These are phyloP conservation scores for Hiodon tergisus DNA, from an alignment of 2,113 vertebrate genomes.

Conservation along the genomic window DNA sequence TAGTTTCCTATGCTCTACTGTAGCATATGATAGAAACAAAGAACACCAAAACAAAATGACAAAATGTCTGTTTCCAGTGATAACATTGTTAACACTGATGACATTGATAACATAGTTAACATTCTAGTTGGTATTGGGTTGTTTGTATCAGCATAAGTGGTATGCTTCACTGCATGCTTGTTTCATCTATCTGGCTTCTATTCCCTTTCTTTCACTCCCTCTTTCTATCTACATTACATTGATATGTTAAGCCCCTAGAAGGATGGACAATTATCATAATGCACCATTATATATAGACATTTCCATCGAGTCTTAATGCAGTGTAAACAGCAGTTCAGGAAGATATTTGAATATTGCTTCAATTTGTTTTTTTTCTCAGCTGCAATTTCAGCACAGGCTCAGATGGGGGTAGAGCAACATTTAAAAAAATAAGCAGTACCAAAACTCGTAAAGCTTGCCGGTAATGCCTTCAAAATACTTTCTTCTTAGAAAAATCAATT, in stretches of 20 bases:
- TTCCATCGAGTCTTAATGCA: constrained; percentile 49
- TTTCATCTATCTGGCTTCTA: neutral
- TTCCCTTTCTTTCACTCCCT: neutral
- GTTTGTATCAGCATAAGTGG: too few species aligned
- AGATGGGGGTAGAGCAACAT: constrained; percentile 53
- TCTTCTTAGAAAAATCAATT: constrained; percentile 31
- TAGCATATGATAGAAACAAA: too few species aligned
- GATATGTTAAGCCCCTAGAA: constrained; percentile 23
- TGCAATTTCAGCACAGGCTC: constrained; percentile 54
- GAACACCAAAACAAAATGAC: too few species aligned
- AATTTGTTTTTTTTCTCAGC: constrained; percentile 58
- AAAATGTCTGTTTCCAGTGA: too few species aligned
- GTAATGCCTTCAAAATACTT: constrained; percentile 49
- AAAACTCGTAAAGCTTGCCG: constrained; percentile 57
- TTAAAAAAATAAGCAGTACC: constrained; percentile 61
- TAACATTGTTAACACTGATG: too few species aligned
- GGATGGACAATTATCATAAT: constrained; percentile 40
- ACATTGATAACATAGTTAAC: too few species aligned
- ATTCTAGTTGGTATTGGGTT: too few species aligned
- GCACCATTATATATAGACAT: constrained; percentile 39
- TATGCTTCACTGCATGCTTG: neutral
- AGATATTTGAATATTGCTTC: constrained; percentile 48
- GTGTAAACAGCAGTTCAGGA: constrained; percentile 48
- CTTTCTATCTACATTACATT: constrained; percentile 11
- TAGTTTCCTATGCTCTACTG: too few species aligned